Conservation (phyloP, 2,888 invertebrate species). For the Nysson spinosus region DNA sequence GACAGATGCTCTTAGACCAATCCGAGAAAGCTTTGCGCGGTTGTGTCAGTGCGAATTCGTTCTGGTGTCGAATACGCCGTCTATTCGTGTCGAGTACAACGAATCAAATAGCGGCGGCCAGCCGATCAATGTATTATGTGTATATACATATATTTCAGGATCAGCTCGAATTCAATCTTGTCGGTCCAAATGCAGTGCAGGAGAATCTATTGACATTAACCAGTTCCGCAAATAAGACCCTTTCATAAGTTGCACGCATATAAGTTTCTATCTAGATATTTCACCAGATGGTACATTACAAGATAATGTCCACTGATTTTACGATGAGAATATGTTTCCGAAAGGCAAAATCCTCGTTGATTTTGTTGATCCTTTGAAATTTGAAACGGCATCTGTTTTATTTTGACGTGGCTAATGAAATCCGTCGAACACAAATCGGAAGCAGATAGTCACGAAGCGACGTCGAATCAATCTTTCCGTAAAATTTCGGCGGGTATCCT, state of each 20-base stretch:
- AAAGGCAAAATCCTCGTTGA: slow-evolving; percentile 6
- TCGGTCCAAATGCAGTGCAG: slow-evolving; percentile 10
- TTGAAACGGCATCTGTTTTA: slow-evolving; percentile 38
- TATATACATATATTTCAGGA: slow-evolving; percentile 27
- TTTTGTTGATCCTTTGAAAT: slow-evolving; percentile 23
- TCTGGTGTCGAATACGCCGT: slow-evolving; percentile 25
- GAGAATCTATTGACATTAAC: slow-evolving; percentile 45
- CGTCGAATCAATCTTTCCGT: background rate
- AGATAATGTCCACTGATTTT: slow-evolving; percentile 22
- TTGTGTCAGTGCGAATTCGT: slow-evolving; percentile 33
- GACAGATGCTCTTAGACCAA: slow-evolving; percentile 42
- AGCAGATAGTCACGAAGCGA: background rate
- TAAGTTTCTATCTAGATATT: no score
- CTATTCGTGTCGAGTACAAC: background rate
- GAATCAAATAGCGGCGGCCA: background rate
- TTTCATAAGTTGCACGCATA: background rate
- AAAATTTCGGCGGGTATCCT: background rate
- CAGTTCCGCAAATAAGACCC: slow-evolving; percentile 43
- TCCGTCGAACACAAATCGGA: slow-evolving; percentile 22
- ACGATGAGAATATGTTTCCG: slow-evolving; percentile 34
- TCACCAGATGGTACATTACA: slow-evolving; percentile 32
- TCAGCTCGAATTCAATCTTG: slow-evolving; percentile 36
- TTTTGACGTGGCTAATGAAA: slow-evolving; percentile 21
- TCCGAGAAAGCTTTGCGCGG: slow-evolving; percentile 30
- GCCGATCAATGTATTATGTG: background rate